phyloP scores from a whole-genome alignment of 2,113 vertebrate species.

The Polyodon spathula region DNA sequence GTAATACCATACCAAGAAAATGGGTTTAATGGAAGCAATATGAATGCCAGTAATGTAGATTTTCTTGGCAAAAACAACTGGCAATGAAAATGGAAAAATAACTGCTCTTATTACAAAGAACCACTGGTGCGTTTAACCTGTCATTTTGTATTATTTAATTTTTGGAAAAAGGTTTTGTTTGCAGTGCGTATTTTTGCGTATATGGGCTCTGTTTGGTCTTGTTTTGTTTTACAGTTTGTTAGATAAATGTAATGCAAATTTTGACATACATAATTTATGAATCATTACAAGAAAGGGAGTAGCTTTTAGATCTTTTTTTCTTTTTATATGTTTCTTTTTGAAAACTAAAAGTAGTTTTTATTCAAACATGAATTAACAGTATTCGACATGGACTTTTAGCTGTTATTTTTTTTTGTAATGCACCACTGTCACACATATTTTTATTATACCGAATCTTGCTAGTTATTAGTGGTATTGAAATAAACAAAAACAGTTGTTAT shows the following conservation, averaged over 20 bases:
- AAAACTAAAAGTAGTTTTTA: too few species aligned
- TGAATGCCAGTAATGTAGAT: conserved; percentile 30
- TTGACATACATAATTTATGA: conserved; percentile 11
- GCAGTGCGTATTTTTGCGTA: not conserved
- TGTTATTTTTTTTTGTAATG: too few species aligned
- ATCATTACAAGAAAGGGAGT: conserved; percentile 22
- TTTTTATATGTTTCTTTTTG: conserved; percentile 21
- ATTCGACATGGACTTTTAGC: too few species aligned
- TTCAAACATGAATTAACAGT: too few species aligned
- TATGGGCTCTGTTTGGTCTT: not conserved
- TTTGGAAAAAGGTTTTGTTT: not conserved
- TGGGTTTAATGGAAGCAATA: conserved; percentile 37
- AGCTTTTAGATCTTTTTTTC: conserved; percentile 41
- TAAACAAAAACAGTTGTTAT: too few species aligned
- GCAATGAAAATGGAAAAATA: conserved; percentile 18
- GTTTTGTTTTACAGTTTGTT: conserved; percentile 6
- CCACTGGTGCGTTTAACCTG: not conserved
- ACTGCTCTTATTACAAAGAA: not conserved
- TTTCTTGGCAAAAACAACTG: conserved; percentile 34
- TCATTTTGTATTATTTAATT: not conserved
- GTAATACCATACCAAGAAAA: conserved; percentile 47
- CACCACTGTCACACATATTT: too few species aligned
- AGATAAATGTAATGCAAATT: conserved; percentile 34
- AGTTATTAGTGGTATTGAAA: too few species aligned
- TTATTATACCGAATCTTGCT: too few species aligned